These are phyloP conservation scores for Passer montanus DNA, from an alignment of 2,113 vertebrate species.

Conservation along the genomic window DNA sequence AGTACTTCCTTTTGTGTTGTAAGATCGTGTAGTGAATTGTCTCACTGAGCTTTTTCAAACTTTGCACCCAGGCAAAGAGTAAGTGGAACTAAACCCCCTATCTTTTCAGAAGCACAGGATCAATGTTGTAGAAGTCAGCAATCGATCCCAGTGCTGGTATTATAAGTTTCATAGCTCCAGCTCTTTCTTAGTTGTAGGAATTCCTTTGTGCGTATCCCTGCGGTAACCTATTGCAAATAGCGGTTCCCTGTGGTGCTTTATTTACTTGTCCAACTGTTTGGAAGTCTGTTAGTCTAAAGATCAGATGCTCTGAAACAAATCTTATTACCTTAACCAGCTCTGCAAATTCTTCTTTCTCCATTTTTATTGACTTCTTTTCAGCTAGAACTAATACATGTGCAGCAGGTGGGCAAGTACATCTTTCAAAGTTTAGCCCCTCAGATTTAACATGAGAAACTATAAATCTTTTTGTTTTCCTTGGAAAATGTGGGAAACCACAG, in stretches of 20 bases:
- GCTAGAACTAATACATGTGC: slow-evolving; percentile 65
- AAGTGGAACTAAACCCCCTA: background rate
- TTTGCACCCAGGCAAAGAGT: background rate
- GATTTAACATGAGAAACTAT: slow-evolving; percentile 54
- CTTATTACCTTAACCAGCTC: slow-evolving; percentile 83
- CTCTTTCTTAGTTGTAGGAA: slow-evolving; percentile 75
- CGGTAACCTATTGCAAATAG: slow-evolving; percentile 84
- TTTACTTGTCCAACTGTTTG: slow-evolving; percentile 88
- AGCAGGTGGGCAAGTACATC: slow-evolving; percentile 66
- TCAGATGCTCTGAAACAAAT: slow-evolving; percentile 87
- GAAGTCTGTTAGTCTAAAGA: slow-evolving; percentile 87
- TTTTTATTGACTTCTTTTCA: slow-evolving; percentile 71
- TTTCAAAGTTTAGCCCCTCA: slow-evolving; percentile 34
- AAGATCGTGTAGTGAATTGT: background rate
- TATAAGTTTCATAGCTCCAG: slow-evolving; percentile 64
- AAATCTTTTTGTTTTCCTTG: slow-evolving; percentile 68
- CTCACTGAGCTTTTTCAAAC: background rate
- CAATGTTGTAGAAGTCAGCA: slow-evolving; percentile 50
- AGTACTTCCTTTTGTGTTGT: background rate
- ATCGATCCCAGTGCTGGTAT: slow-evolving; percentile 57
- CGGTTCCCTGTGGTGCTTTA: slow-evolving; percentile 83
- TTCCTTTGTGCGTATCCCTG: slow-evolving; percentile 83
- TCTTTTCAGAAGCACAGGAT: background rate
- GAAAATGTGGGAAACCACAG: slow-evolving; percentile 64
- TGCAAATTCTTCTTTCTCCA: slow-evolving; percentile 75